phyloP scores from a whole-genome alignment of 2,113 vertebrate species.

The Hypomesus transpacificus region DNA sequence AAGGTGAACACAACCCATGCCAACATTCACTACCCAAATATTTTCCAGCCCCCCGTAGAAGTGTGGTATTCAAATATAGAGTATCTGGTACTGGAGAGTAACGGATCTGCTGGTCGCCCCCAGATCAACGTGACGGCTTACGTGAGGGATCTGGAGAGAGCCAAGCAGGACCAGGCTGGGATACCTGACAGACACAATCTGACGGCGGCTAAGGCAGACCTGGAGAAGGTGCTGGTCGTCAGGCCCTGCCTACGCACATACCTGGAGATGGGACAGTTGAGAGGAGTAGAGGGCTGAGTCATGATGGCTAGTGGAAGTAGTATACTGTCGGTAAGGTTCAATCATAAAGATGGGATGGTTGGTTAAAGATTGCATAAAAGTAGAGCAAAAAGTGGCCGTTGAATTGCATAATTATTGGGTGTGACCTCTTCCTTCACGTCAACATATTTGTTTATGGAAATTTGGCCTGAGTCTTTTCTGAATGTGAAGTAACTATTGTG shows the following conservation, averaged over 20 bases:
- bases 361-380: no score
- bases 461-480: no score
- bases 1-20: slow-evolving; percentile 69
- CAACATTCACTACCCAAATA: not conserved
- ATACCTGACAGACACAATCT: slow-evolving; percentile 78
- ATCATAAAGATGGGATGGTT: no score
- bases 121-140: slow-evolving; percentile 78
- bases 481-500: no score
- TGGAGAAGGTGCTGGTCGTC: slow-evolving; percentile 75
- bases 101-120: slow-evolving; percentile 7
- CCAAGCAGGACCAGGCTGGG: slow-evolving; percentile 71
- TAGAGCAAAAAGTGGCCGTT: no score
- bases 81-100: not conserved
- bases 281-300: not conserved
- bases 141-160: slow-evolving; percentile 69
- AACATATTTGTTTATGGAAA: no score
- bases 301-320: not conserved
- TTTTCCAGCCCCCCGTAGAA: no score
- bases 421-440: no score
- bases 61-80: not conserved
- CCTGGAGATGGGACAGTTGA: slow-evolving; percentile 81
- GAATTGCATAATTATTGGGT: no score
- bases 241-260: slow-evolving; percentile 78
- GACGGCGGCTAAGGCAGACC: slow-evolving; percentile 73
- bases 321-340: no score